Evolutionary conservation across 2,888 invertebrate genomes (phyloP), one percentile per base, ranked within the genome.

Genomic region (Megaustenia siamemsis): DNA sequence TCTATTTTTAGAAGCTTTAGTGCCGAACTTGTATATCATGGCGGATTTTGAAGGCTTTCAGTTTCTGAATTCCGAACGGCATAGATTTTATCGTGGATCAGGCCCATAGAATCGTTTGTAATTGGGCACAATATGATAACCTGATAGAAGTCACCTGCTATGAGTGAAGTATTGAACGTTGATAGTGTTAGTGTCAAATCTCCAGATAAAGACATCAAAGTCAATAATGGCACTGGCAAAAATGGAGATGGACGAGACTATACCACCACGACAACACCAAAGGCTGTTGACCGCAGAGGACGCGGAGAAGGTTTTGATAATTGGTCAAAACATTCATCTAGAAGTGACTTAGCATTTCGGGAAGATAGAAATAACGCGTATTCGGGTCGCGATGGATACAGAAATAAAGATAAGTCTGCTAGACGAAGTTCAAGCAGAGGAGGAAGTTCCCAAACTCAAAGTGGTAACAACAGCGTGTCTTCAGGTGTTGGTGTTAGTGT

Each of bases 141-240:
- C 40, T 68, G 78, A 83, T 56, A 73, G 63, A 73, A 56, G 76
- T 32, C 66, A 38, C 84, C 69, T 87, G 89, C 87, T 86, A 91
- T 91, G 91, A 91, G 89, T 89, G 91, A 91, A 81, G 87, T 88
- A 86, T 90, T 90, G 75, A 88, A 87, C 86, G 90, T 89, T 84
- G 88, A 86, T 82, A 90, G 87, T 85, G 88, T 88, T 83, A 90
- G 87, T 85, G 88, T 88, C 84, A 90, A 89, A 87, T 86, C 89
- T 82, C 86, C 86, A 84, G 90, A 90, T 73, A 88, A 87, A 77
- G 88, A 88, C 87, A 88, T 90, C 85, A 88, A 84, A 82, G 71
- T 43, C 38, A 85, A 78, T 32, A 84, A 86, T 76, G 87, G 86
- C 82, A 28, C 60, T 60, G 73, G 73, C 40, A 73, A 40, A 43